phyloP scores from a whole-genome alignment of 1,140 invertebrate genomes.

The Arctopsyche grandis region DNA sequence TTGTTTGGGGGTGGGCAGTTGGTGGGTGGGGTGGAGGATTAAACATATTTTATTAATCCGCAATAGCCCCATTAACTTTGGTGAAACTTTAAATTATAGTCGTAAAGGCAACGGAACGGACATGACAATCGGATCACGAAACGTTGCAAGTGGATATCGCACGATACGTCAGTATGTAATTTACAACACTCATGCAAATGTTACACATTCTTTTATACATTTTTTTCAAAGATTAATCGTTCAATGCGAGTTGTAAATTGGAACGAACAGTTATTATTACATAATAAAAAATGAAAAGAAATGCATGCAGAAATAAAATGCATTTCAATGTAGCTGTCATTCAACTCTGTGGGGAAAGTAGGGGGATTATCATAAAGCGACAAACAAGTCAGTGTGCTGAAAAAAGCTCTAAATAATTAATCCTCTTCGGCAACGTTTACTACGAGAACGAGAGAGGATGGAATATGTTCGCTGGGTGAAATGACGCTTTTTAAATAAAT shows the following conservation, averaged over 20 bases:
- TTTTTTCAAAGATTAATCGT: too few species aligned
- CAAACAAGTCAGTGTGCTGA: constrained; percentile 12
- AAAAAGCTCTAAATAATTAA: constrained; percentile 34
- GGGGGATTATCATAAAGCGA: constrained; percentile 33
- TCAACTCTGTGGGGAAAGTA: not conserved
- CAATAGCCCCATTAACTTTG: not conserved
- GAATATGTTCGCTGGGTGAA: not conserved
- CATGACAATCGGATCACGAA: not conserved
- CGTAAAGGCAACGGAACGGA: not conserved
- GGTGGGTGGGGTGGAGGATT: not conserved
- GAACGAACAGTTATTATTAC: too few species aligned
- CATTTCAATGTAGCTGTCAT: constrained; percentile 15
- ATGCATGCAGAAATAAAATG: constrained; percentile 4
- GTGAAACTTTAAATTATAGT: constrained; percentile 9
- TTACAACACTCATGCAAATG: not conserved
- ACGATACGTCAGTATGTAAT: not conserved
- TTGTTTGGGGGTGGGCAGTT: too few species aligned
- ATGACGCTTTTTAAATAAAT: not conserved
- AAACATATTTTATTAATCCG: constrained; percentile 5
- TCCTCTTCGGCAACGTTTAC: not conserved
- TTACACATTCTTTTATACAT: too few species aligned
- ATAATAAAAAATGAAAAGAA: not conserved
- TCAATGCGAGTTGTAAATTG: too few species aligned
- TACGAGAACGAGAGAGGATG: not conserved
- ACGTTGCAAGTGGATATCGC: constrained; percentile 2